Evolutionary conservation across 2,888 invertebrate genomes (phyloP).

Genomic region (Nysson spinosus): DNA sequence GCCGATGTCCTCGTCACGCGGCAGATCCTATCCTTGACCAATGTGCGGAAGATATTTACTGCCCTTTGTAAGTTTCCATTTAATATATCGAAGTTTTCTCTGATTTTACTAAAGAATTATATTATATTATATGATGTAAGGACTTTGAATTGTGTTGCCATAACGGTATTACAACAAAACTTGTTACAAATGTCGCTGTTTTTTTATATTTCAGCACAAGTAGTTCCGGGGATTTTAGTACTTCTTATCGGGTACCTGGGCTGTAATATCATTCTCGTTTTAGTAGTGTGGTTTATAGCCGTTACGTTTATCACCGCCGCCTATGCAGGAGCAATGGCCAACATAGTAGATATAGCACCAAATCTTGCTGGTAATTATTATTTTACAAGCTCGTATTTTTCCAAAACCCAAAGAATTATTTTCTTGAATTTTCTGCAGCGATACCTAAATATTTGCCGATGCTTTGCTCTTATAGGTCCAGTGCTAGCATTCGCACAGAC

Average conservation of each 20-base stretch:
- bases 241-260: constrained; percentile 83
- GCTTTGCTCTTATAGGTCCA: constrained; percentile 75
- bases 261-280: constrained; percentile 80
- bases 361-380: constrained; percentile 82
- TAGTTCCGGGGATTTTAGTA: constrained; percentile 83
- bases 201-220: too few species aligned
- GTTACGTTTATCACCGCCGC: constrained; percentile 85
- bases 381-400: background rate
- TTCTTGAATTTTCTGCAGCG: background rate
- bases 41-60: constrained; percentile 84
- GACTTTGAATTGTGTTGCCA: too few species aligned
- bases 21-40: constrained; percentile 81
- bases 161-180: too few species aligned
- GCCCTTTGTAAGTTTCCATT: constrained; percentile 78
- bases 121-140: too few species aligned
- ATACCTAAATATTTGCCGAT: too few species aligned
- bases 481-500: constrained; percentile 87
- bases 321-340: constrained; percentile 87
- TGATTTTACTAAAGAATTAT: too few species aligned
- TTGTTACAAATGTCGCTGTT: too few species aligned
- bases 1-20: constrained; percentile 82
- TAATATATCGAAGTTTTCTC: too few species aligned
- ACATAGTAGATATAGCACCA: constrained; percentile 88
- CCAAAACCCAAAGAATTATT: background rate
- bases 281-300: constrained; percentile 84